These are phyloP conservation scores for Dasypogon diadema DNA, from an alignment of 2,888 invertebrate genomes.

Conservation along the genomic window DNA sequence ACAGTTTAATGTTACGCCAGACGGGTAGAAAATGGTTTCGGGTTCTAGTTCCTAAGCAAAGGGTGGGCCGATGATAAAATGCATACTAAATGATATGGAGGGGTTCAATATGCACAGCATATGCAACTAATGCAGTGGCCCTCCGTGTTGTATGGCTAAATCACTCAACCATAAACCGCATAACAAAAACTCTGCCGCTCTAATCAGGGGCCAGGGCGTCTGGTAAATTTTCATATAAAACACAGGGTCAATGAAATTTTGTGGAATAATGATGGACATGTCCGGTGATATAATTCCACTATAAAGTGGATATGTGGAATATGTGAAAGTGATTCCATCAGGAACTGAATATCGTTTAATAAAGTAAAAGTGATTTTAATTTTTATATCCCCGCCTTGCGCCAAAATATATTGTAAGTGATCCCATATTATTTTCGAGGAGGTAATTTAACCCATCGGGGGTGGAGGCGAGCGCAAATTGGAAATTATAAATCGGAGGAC, in stretches of 20 bases:
- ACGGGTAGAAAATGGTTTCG: slow-evolving; percentile 31
- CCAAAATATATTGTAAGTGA: no score
- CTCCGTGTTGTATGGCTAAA: background rate
- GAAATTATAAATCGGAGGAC: no score
- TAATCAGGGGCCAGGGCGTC: slow-evolving; percentile 10
- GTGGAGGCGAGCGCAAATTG: no score
- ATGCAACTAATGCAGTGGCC: background rate
- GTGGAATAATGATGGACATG: no score
- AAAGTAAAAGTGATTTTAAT: no score
- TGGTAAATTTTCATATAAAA: background rate
- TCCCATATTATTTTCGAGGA: no score
- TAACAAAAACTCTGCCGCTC: slow-evolving; percentile 22
- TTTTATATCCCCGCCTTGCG: no score
- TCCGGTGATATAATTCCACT: no score
- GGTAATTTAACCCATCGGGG: no score
- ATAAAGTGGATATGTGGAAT: no score
- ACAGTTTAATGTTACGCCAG: slow-evolving; percentile 28
- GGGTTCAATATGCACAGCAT: background rate
- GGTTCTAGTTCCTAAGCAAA: slow-evolving; percentile 12
- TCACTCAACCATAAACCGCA: slow-evolving; percentile 30
- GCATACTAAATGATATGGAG: slow-evolving; percentile 14
- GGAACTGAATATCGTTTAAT: no score
- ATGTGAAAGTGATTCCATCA: no score
- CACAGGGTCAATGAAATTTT: background rate
- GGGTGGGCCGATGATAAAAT: background rate